Evolutionary conservation across 2,113 vertebrate genomes (phyloP), one percentile per base, ranked within the genome.

Genomic region (Paralichthys olivaceus): DNA sequence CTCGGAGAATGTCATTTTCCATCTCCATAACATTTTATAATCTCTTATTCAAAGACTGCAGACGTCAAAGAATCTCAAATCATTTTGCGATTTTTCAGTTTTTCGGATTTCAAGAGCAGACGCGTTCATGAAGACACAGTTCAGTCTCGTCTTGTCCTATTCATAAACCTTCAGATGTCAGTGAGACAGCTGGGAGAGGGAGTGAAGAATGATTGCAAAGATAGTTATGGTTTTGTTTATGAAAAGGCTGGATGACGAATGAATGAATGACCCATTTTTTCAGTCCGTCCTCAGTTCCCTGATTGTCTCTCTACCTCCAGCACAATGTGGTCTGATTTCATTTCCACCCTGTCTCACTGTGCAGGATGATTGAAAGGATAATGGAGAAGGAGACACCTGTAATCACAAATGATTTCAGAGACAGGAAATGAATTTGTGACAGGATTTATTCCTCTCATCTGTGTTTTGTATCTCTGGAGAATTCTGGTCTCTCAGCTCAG

Each of bases 311-410:
- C 34, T 20, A 34, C 69, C 61, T 53, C 47, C 25, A 29, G 69
- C 49, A 84, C 87, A 87, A 87, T 86, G 69, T 20, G 47, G 29
- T 68, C 62, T 82, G 89, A 89, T 89, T 87, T 85, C 65, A 76
- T 34, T 22, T 55, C 29, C 62, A 17, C 11, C 11, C 28, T 29
- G 5, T 34, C 69, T 55, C 40, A 51, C 62, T 62, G 73, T 63
- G 71, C 72, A 8, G 19, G 34, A 5, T 75, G 75, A 84, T 53
- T 70, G 77, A 80, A 64, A 22, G 80, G 83, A 79, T 73, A 59
- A 78, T 69, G 37, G 69, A 34, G 62, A 17, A 23, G 68, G 53
- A 61, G 63, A 57, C 76, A 72, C 82, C 80, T 84, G 65, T 71
- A 74, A 77, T 80, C 80, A 78, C 15, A 26, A 57, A 20, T 55